A percentile compares a stretch with the other conserved stretches of the same genome.
Conservation (phyloP, 1,140 invertebrate genomes). For the Magallana gigas region DNA sequence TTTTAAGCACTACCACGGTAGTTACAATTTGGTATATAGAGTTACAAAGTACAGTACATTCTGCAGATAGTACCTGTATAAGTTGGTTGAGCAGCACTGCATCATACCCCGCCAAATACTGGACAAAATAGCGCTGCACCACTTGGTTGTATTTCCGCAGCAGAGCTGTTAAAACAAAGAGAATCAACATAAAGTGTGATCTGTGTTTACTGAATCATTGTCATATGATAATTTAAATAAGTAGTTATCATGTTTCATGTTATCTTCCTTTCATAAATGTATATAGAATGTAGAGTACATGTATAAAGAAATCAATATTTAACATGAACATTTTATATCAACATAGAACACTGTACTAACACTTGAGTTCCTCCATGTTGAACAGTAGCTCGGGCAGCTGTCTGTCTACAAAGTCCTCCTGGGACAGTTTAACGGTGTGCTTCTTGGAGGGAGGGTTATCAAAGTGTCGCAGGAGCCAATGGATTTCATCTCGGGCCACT, state of each 20-base stretch:
- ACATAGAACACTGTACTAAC: slow-evolving; percentile 62
- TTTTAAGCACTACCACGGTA: too few species aligned
- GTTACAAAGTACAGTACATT: slow-evolving; percentile 9
- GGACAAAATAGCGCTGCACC: slow-evolving; percentile 98
- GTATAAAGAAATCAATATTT: too few species aligned
- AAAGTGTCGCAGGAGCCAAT: slow-evolving; percentile 97
- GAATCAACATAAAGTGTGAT: not conserved
- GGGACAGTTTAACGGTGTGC: slow-evolving; percentile 77
- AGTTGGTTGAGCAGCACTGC: slow-evolving; percentile 94
- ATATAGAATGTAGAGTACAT: not conserved
- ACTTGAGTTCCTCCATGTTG: slow-evolving; percentile 97
- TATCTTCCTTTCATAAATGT: not conserved
- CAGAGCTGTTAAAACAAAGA: slow-evolving; percentile 82
- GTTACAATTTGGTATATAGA: not conserved
- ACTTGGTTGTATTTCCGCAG: slow-evolving; percentile 97
- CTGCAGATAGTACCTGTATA: slow-evolving; percentile 84
- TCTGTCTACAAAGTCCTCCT: slow-evolving; percentile 81
- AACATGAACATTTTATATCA: not conserved
- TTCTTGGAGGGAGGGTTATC: slow-evolving; percentile 93
- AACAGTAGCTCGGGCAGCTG: slow-evolving; percentile 98
- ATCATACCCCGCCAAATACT: slow-evolving; percentile 97
- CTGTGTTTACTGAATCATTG: too few species aligned
- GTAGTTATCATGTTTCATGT: too few species aligned
- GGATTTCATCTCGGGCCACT: slow-evolving; percentile 96
- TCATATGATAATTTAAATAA: not conserved